Percentiles rank a stretch among this genome's conserved stretches.
phyloP scores from a whole-genome alignment of 2,113 vertebrate species.

The Benitochromis conjunctus region DNA sequence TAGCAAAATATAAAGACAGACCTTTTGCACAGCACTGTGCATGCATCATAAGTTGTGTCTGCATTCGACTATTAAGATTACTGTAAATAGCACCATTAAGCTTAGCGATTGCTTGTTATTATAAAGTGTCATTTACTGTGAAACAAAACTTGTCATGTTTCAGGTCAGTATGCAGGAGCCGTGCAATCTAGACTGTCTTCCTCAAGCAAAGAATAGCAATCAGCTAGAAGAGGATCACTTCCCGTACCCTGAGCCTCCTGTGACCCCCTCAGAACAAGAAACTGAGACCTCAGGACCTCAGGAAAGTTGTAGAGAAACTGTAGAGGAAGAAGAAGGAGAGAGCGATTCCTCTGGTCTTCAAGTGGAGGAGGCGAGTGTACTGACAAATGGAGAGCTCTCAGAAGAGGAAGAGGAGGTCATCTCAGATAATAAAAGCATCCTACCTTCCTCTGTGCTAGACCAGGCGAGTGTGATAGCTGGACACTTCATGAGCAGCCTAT shows the following conservation, averaged over 20 bases:
- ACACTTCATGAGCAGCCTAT: constrained; percentile 73
- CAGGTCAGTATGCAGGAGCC: constrained; percentile 49
- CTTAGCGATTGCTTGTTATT: background rate
- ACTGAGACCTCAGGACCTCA: background rate
- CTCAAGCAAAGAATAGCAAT: background rate
- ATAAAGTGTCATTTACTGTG: background rate
- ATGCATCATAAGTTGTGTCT: background rate
- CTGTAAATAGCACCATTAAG: constrained; percentile 26
- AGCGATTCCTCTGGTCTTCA: constrained; percentile 48
- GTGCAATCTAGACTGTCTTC: constrained; percentile 3
- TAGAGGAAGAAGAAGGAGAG: constrained; percentile 52
- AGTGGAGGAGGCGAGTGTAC: constrained; percentile 74
- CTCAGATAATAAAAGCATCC: constrained; percentile 65
- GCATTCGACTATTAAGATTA: background rate
- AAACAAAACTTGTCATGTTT: constrained; percentile 17
- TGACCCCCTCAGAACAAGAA: background rate
- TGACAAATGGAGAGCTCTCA: constrained; percentile 80
- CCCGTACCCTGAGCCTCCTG: background rate
- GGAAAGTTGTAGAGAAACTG: constrained; percentile 19
- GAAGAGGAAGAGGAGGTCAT: constrained; percentile 71
- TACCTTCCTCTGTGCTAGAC: constrained; percentile 82
- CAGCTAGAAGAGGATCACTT: background rate
- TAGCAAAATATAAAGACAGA: background rate
- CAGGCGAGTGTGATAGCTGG: constrained; percentile 84
- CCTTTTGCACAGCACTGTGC: background rate